Conservation (phyloP, 2,888 invertebrate species). For the Anticlea derivata region DNA sequence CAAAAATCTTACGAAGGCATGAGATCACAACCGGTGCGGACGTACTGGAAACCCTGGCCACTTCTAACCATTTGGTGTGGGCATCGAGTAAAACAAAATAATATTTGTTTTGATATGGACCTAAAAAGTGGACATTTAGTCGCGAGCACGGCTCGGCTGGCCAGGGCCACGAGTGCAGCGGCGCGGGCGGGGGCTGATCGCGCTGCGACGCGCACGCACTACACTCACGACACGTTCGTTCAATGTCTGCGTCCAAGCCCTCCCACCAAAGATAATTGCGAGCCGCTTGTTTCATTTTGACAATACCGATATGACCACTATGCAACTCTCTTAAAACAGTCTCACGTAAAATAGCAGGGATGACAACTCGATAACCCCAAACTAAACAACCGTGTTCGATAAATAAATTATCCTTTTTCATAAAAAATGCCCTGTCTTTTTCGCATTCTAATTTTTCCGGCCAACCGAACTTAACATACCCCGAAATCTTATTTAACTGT, state of each 20-base stretch:
- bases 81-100: background rate
- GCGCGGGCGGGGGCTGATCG: background rate
- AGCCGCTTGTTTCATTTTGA: background rate
- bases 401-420: too few relatives aligned
- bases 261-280: too few relatives aligned
- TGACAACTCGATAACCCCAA: background rate
- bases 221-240: background rate
- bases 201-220: background rate
- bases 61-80: background rate
- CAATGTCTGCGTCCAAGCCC: background rate
- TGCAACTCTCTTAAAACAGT: background rate
- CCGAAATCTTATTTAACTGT: slow-evolving; percentile 9
- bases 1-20: background rate
- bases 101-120: background rate
- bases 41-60: background rate
- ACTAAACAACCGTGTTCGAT: too few relatives aligned
- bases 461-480: background rate
- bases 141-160: background rate
- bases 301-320: background rate
- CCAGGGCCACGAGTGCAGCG: background rate
- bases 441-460: background rate
- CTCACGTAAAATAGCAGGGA: background rate
- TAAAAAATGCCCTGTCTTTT: background rate
- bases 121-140: background rate
- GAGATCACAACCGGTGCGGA: background rate